These are phyloP conservation scores for Leptothorax acervorum DNA, from an alignment of 2,888 invertebrate species.

Conservation along the genomic window DNA sequence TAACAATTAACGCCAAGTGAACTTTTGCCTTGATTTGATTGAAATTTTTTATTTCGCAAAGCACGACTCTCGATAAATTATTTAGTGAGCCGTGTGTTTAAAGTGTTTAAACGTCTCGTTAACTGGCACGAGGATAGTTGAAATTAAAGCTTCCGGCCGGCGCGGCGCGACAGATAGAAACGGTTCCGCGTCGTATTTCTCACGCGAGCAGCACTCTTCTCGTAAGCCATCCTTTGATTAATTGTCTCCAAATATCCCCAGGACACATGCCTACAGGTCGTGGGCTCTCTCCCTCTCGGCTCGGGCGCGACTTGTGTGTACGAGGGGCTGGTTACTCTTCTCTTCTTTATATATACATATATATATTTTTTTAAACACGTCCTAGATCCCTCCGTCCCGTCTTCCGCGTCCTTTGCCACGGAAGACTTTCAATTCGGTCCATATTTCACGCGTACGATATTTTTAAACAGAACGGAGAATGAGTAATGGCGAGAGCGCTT, in stretches of 20 bases:
- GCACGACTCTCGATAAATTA: background rate
- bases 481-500: constrained; percentile 76
- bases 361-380: constrained; percentile 62
- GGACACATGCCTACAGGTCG: constrained; percentile 71
- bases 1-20: background rate
- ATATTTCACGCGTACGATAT: constrained; percentile 79
- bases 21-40: constrained; percentile 9
- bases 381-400: constrained; percentile 58
- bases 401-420: constrained; percentile 62
- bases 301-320: constrained; percentile 62
- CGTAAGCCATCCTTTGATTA: constrained; percentile 79
- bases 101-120: constrained; percentile 1
- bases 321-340: constrained; percentile 67
- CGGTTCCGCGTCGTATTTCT: constrained; percentile 80
- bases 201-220: constrained; percentile 80
- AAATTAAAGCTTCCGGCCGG: constrained; percentile 57
- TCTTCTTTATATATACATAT: constrained; percentile 40
- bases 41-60: constrained; percentile 1
- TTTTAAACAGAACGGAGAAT: constrained; percentile 76
- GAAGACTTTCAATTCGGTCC: constrained; percentile 79
- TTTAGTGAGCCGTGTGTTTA: background rate
- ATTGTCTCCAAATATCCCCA: constrained; percentile 77
- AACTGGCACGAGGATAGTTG: constrained; percentile 22
- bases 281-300: constrained; percentile 56
- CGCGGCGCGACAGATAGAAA: constrained; percentile 67